These are phyloP conservation scores for Plebejus anna DNA, from an alignment of 2,888 invertebrate species.

Conservation along the genomic window DNA sequence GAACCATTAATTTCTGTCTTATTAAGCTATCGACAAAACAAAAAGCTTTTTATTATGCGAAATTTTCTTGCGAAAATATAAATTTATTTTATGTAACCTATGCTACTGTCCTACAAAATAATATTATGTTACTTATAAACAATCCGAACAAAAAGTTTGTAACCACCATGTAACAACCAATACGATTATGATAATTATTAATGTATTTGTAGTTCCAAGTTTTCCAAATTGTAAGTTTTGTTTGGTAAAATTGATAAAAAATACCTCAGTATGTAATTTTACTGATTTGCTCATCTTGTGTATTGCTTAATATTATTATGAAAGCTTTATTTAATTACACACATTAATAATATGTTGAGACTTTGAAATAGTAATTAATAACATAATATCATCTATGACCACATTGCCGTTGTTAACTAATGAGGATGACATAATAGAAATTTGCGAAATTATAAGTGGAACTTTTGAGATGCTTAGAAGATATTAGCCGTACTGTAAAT, in stretches of 20 bases:
- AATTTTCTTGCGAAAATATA: neutral
- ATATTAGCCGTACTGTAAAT: neutral
- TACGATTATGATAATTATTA: too few relatives aligned
- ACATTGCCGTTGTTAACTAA: neutral
- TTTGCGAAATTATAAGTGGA: neutral
- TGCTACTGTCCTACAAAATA: neutral
- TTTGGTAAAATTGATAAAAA: neutral
- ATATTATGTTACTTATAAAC: neutral
- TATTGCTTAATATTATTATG: neutral
- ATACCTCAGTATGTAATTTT: neutral
- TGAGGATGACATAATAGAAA: neutral
- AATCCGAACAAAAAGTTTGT: neutral
- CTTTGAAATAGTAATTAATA: neutral
- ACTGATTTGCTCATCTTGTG: neutral
- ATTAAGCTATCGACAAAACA: conserved; percentile 76
- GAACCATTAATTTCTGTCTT: conserved; percentile 79
- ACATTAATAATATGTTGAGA: neutral
- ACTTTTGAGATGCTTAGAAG: neutral
- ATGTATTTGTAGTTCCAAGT: too few relatives aligned
- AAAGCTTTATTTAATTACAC: neutral
- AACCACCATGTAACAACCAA: neutral
- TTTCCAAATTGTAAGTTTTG: too few relatives aligned
- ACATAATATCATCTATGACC: conserved; percentile 7
- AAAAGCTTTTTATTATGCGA: conserved; percentile 36
- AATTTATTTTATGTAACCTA: too few relatives aligned